Conservation (phyloP, 2,888 invertebrate genomes). For the Podotricha telesiphe region DNA sequence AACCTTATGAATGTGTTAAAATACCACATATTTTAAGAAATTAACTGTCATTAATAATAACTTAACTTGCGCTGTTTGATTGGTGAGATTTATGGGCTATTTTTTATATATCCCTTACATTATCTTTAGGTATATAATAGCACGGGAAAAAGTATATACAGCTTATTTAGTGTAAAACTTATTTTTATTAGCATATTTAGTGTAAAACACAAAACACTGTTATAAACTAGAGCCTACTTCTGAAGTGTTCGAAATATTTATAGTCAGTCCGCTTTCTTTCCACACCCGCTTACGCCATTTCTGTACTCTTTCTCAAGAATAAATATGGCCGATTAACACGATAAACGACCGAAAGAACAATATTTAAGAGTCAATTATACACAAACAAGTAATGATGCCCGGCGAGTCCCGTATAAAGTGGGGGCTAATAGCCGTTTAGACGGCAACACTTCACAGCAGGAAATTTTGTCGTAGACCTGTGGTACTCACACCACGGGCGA, state of each 20-base stretch:
- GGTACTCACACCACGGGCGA: constrained; percentile 62
- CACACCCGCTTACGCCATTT: constrained; percentile 37
- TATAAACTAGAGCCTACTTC: constrained; percentile 10
- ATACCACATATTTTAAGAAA: neutral
- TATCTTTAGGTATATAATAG: neutral
- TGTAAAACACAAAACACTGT: neutral
- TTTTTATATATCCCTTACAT: neutral
- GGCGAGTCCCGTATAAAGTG: constrained; percentile 71
- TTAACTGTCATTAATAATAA: neutral
- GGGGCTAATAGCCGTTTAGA: constrained; percentile 73
- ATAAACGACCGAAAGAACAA: constrained; percentile 73
- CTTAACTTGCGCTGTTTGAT: no score
- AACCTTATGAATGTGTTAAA: neutral
- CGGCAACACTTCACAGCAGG: constrained; percentile 74
- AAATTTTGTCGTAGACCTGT: constrained; percentile 63
- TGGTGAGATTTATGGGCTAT: no score
- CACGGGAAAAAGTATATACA: neutral
- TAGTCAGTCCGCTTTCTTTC: constrained; percentile 29
- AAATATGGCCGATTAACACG: constrained; percentile 74
- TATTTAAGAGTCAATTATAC: constrained; percentile 79
- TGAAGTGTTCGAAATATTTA: constrained; percentile 23
- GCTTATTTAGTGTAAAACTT: neutral
- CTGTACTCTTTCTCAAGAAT: constrained; percentile 57
- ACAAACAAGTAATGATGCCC: constrained; percentile 70
- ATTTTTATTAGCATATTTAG: constrained; percentile 1